These are phyloP conservation scores for Bucco capensis DNA, from an alignment of 2,113 vertebrate genomes.

Conservation along the genomic window DNA sequence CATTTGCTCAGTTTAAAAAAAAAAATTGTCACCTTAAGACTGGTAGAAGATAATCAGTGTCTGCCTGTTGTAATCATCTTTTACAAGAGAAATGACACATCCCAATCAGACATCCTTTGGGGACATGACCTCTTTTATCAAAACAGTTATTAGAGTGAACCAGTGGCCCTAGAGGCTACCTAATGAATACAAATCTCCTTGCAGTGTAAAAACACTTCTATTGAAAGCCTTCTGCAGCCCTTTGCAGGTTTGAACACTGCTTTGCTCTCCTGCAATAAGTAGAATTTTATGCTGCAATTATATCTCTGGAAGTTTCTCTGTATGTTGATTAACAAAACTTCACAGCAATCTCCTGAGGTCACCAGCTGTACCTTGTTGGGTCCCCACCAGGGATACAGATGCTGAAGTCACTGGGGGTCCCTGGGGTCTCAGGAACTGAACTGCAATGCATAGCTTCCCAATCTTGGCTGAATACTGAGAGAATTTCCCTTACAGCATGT, in stretches of 20 bases:
- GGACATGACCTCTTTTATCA: constrained; percentile 23
- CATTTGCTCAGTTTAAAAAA: neutral
- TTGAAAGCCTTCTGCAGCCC: neutral
- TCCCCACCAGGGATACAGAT: neutral
- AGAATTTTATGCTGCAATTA: neutral
- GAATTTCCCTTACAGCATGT: neutral
- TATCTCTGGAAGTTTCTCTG: neutral
- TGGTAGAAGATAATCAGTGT: neutral
- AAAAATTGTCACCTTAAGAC: neutral
- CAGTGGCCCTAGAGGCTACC: neutral
- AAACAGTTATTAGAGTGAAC: neutral
- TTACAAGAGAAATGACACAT: neutral
- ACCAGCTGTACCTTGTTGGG: neutral
- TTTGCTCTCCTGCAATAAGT: neutral
- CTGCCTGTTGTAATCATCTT: neutral
- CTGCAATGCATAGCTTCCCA: neutral
- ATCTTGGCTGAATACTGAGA: neutral
- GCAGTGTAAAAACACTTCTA: neutral
- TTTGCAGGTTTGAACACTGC: accelerated
- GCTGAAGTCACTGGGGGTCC: neutral
- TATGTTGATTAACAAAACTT: neutral
- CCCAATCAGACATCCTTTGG: neutral
- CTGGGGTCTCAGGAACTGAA: neutral
- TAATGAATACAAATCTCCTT: constrained; percentile 20
- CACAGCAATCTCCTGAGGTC: neutral